A percentile compares a stretch with the other conserved stretches of the same genome.
These are phyloP conservation scores for Himalopsyche kuldschensis DNA, from an alignment of 2,888 invertebrate species.

Conservation along the genomic window DNA sequence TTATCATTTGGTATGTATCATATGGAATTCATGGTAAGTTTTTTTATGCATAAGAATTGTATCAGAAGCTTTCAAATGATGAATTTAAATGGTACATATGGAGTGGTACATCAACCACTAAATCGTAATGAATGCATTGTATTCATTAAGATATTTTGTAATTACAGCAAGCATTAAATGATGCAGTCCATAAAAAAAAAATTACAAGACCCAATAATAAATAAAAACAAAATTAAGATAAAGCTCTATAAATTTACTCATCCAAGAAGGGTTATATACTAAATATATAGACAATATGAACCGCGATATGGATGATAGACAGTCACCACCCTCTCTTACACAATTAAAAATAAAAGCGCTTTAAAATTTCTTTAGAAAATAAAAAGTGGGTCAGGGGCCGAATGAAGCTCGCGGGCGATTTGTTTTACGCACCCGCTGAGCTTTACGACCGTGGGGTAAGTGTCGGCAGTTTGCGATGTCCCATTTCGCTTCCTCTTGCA, in stretches of 20 bases:
- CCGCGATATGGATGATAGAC: neutral
- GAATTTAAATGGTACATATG: too few relatives aligned
- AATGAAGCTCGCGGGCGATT: neutral
- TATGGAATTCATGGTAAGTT: too few relatives aligned
- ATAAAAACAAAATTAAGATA: neutral
- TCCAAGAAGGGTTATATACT: neutral
- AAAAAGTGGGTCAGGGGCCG: neutral
- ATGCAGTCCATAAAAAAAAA: too few relatives aligned
- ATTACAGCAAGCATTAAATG: too few relatives aligned
- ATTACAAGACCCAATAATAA: neutral
- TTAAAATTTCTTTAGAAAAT: neutral
- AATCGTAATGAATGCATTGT: too few relatives aligned
- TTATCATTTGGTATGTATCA: too few relatives aligned
- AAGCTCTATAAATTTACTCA: neutral
- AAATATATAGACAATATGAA: neutral
- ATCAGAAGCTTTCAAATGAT: too few relatives aligned
- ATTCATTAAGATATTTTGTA: too few relatives aligned
- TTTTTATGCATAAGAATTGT: too few relatives aligned
- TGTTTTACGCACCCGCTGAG: neutral
- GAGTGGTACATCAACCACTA: too few relatives aligned
- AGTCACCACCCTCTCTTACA: neutral
- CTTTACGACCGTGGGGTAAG: neutral
- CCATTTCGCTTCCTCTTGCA: conserved; percentile 5
- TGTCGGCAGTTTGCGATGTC: conserved; percentile 8
- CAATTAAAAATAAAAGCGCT: neutral